Evolutionary conservation across 2,797 vertebrate species (phyloP).

Genomic region (Numenius phaeopus): DNA sequence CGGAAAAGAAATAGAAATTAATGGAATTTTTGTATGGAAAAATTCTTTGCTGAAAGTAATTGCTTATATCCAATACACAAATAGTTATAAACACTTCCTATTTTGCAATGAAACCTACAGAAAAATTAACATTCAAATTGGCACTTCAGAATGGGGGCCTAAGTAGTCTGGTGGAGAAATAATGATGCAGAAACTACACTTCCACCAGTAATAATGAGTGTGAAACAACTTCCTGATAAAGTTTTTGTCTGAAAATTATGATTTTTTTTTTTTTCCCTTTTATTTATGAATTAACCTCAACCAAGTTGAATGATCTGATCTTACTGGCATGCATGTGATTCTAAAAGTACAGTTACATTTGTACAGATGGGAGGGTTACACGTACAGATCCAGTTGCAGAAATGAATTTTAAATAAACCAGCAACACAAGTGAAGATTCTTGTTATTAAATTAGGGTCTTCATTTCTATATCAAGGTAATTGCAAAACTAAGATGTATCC

Average conservation of each 20-base stretch:
- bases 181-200: background rate
- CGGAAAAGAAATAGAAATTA: background rate
- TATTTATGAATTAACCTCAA: background rate
- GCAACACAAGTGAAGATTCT: background rate
- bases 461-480: background rate
- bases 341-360: background rate
- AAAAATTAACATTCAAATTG: background rate
- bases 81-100: background rate
- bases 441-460: background rate
- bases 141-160: background rate
- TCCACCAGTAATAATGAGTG: background rate
- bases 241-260: background rate
- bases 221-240: background rate
- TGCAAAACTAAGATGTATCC: background rate
- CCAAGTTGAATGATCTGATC: background rate
- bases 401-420: background rate
- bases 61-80: background rate
- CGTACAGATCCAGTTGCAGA: background rate
- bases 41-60: background rate
- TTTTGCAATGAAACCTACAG: background rate
- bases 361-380: background rate
- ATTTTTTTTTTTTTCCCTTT: accelerated
- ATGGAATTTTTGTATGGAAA: background rate
- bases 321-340: background rate
- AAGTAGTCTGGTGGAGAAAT: background rate